These are phyloP conservation scores for Achroia grisella DNA, from an alignment of 1,140 invertebrate genomes.

Conservation along the genomic window DNA sequence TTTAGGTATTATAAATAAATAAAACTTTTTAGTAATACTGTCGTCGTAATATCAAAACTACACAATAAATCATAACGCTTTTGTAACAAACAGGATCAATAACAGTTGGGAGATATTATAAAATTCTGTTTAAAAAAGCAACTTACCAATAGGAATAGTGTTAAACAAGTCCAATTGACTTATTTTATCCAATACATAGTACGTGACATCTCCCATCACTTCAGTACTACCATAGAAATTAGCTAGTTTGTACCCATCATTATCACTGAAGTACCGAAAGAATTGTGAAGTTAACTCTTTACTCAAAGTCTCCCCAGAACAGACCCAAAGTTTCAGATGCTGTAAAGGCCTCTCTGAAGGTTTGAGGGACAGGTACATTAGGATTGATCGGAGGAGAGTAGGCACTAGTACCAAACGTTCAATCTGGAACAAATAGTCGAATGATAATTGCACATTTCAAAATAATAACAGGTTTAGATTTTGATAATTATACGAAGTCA, in stretches of 20 bases:
- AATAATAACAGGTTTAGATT: no score
- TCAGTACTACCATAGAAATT: constrained; percentile 95
- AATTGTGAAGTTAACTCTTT: constrained; percentile 81
- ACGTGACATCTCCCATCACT: constrained; percentile 69
- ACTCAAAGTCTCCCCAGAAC: constrained; percentile 85
- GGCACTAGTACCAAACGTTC: constrained; percentile 87
- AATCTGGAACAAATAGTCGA: constrained; percentile 75
- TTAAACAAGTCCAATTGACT: constrained; percentile 77
- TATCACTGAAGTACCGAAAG: constrained; percentile 78
- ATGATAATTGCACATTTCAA: background rate
- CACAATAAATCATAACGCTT: no score
- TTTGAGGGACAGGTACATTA: constrained; percentile 79
- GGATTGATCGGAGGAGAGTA: constrained; percentile 84
- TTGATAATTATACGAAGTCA: no score
- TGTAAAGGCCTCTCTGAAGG: constrained; percentile 66
- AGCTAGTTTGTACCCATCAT: constrained; percentile 77
- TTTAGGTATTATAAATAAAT: no score
- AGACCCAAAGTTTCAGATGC: constrained; percentile 84
- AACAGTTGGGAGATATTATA: no score
- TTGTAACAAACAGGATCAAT: no score
- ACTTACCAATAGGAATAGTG: constrained; percentile 87
- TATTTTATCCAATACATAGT: constrained; percentile 61
- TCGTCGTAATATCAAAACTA: no score
- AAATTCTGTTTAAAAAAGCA: background rate
- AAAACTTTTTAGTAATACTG: no score